Evolutionary conservation across 2,888 invertebrate genomes (phyloP), one percentile per base, ranked within the genome.

Genomic region (Perdita meconis): DNA sequence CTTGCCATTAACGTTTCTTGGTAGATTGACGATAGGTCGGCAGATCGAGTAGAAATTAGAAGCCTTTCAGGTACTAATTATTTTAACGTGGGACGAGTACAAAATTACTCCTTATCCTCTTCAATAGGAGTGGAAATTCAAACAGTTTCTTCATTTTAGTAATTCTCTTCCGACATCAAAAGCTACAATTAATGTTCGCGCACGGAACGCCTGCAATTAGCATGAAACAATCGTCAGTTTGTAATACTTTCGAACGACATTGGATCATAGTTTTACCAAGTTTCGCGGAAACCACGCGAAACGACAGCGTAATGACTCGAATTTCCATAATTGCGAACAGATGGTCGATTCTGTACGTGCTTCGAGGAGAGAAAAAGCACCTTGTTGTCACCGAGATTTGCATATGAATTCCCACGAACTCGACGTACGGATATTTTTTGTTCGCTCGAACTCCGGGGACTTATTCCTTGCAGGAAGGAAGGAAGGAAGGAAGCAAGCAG

Each of bases 321-420:
- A 73, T 74, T 66, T 75, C 73, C 70, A 71, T 74, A 82, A 53
- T 65, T 56, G 71, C 72, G 67, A 63, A 55, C 79, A 81, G 80
- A 81, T 80, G 79, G 57, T 13, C 38, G 38, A 13, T 38, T 60
- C 16, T 56, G 68, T 69, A 38, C 71, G 79, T 72, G 69, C 64
- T 61, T 44, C 50, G 60, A 30, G 66, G 59, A 60, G 66, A 47
- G 73, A 66, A 75, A 78, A 76, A 55, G 73, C 76, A 77, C 68
- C 79, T 79, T 70, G 73, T 71, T 74, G 73, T 69, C 78, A 74
- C 61, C 51, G 16, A 59, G 75, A 85, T 85, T 85, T 85, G 81
- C 85, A 85, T 85, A 77, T 82, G 85, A 83, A 85, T 85, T 85
- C 83, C 80, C 85, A 85, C 75, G 81, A 38, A 66, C 78, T 65